Conservation (phyloP, 1,140 invertebrate genomes). For the Holotrichia oblita region DNA sequence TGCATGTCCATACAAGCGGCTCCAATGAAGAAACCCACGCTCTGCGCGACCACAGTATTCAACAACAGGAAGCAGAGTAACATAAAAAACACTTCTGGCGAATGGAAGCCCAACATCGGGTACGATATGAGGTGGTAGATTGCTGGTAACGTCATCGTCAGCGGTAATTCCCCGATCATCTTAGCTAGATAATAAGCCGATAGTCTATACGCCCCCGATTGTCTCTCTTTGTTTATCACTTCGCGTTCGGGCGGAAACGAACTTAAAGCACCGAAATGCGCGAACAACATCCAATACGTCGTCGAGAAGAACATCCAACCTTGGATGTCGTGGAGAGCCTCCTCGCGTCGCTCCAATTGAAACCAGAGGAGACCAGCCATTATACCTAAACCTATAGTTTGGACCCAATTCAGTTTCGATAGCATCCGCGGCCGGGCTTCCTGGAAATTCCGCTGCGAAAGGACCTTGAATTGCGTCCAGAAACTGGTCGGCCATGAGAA, state of each 20-base stretch:
- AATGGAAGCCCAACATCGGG: slow-evolving; percentile 76
- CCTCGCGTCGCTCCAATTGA: slow-evolving; percentile 77
- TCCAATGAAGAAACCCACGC: slow-evolving; percentile 85
- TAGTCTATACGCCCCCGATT: slow-evolving; percentile 82
- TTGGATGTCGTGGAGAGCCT: slow-evolving; percentile 81
- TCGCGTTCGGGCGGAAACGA: slow-evolving; percentile 83
- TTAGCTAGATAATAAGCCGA: slow-evolving; percentile 89
- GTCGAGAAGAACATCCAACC: slow-evolving; percentile 90
- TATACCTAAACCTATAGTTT: slow-evolving; percentile 76
- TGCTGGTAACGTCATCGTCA: slow-evolving; percentile 80
- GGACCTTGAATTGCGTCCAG: slow-evolving; percentile 81
- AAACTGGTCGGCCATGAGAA: slow-evolving; percentile 83
- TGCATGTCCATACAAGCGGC: slow-evolving; percentile 84
- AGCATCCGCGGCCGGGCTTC: slow-evolving; percentile 82
- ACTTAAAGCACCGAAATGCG: slow-evolving; percentile 81
- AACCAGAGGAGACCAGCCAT: slow-evolving; percentile 85
- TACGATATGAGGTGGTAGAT: slow-evolving; percentile 84
- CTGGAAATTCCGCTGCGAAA: slow-evolving; percentile 82
- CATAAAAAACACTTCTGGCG: slow-evolving; percentile 73
- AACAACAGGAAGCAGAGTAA: slow-evolving; percentile 79
- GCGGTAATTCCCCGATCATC: slow-evolving; percentile 83
- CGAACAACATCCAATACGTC: slow-evolving; percentile 89
- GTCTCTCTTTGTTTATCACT: slow-evolving; percentile 85
- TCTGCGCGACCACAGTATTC: slow-evolving; percentile 83
- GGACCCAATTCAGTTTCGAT: slow-evolving; percentile 83